Evolutionary conservation across 2,113 vertebrate species (phyloP).

Genomic region (Hiodon alosoides): DNA sequence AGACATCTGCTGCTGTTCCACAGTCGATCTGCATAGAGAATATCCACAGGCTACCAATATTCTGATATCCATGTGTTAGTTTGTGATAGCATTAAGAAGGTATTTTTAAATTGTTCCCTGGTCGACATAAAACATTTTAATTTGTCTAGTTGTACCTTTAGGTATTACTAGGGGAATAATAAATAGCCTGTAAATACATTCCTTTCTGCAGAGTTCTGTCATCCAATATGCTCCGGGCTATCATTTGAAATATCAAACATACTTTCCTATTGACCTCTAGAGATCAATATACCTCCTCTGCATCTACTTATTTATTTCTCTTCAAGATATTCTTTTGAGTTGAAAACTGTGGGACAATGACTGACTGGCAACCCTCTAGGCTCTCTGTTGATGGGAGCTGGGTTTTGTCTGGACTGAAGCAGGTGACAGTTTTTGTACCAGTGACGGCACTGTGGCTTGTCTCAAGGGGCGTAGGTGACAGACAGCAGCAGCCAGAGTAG

Average conservation of each 20-base stretch:
- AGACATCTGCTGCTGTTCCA: constrained; percentile 7
- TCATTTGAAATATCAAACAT: constrained; percentile 57
- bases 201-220: constrained; percentile 41
- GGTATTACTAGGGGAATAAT: too few relatives aligned
- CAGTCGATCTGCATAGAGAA: constrained; percentile 2
- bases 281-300: constrained; percentile 52
- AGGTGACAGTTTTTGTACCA: constrained; percentile 54
- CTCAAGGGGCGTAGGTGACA: constrained; percentile 49
- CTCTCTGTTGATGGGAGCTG: constrained; percentile 8
- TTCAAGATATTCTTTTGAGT: constrained; percentile 47
- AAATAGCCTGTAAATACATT: constrained; percentile 18
- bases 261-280: constrained; percentile 49
- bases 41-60: not conserved
- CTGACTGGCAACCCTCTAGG: constrained; percentile 24
- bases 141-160: too few relatives aligned
- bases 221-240: constrained; percentile 37
- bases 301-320: constrained; percentile 56
- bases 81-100: too few relatives aligned
- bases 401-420: constrained; percentile 29
- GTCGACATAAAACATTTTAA: too few relatives aligned
- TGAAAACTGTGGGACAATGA: constrained; percentile 34
- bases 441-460: constrained; percentile 48
- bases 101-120: too few relatives aligned
- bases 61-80: not conserved
- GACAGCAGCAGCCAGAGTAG: constrained; percentile 49